These are phyloP conservation scores for Hydrolagus colliei DNA, from an alignment of 2,797 vertebrate genomes.

Conservation along the genomic window DNA sequence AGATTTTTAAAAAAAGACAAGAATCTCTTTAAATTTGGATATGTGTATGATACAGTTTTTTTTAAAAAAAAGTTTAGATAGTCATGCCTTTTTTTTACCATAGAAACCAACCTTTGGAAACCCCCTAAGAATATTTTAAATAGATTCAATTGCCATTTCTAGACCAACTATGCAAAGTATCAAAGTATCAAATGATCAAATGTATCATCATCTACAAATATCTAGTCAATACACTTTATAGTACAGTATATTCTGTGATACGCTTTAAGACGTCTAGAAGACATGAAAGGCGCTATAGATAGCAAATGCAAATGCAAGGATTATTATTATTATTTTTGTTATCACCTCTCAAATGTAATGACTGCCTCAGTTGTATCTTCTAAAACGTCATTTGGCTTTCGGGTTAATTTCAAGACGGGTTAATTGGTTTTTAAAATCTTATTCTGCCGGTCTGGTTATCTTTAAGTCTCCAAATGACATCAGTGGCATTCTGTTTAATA, in stretches of 20 bases:
- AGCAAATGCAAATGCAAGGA: too few species aligned
- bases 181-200: too few species aligned
- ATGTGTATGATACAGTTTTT: too few species aligned
- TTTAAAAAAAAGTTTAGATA: background rate
- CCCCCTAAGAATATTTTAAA: slow-evolving; percentile 24
- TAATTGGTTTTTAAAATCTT: too few species aligned
- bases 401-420: background rate
- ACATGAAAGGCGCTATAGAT: too few species aligned
- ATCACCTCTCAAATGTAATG: background rate
- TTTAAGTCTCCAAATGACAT: too few species aligned
- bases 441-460: too few species aligned
- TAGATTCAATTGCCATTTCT: slow-evolving; percentile 14
- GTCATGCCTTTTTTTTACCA: background rate
- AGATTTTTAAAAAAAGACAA: too few species aligned
- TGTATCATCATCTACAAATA: background rate
- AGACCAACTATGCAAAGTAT: background rate
- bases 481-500: too few species aligned
- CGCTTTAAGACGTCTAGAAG: background rate
- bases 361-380: background rate
- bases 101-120: slow-evolving; percentile 19
- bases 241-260: background rate
- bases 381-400: background rate
- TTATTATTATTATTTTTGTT: too few species aligned
- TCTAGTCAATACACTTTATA: too few species aligned
- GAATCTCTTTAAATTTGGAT: too few species aligned